A percentile compares a stretch with the other conserved stretches of the same genome.
These are phyloP conservation scores for Psittacus erithacus DNA, from an alignment of 2,113 vertebrate genomes.

Conservation along the genomic window DNA sequence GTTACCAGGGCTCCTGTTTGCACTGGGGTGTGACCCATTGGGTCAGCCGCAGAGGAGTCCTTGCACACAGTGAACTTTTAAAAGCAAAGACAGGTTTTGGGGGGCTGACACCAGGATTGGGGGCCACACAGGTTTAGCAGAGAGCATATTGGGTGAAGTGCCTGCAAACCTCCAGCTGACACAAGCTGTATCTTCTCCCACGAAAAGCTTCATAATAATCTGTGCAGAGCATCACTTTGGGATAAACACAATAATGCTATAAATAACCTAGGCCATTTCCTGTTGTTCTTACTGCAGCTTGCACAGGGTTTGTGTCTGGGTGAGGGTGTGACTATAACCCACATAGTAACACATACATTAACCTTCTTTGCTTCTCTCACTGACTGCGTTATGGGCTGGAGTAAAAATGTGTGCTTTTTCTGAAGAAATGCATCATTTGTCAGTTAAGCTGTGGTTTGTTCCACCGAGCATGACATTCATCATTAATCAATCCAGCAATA, in stretches of 20 bases:
- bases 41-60: not conserved
- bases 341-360: slow-evolving; percentile 41
- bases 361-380: slow-evolving; percentile 10
- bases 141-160: not conserved
- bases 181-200: slow-evolving; percentile 54
- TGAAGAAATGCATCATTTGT: not conserved
- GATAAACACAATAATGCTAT: slow-evolving; percentile 78
- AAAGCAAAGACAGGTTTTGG: not conserved
- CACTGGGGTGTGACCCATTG: rapidly evolving
- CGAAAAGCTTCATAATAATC: slow-evolving; percentile 60
- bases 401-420: not conserved
- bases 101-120: not conserved
- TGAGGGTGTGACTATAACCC: slow-evolving; percentile 71
- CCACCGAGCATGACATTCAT: no score
- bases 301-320: slow-evolving; percentile 56
- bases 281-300: slow-evolving; percentile 76
- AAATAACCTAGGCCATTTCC: slow-evolving; percentile 76
- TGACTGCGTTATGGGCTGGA: not conserved
- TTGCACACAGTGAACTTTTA: not conserved
- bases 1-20: not conserved
- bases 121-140: not conserved
- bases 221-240: slow-evolving; percentile 74
- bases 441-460: not conserved
- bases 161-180: slow-evolving; percentile 45
- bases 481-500: not conserved